These are phyloP conservation scores for human DNA, from an alignment of 2,113 vertebrate species.

Conservation along the genomic window GRCh38 chr5:17873501-17874000, in stretches of 20 bases:
- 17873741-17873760: neutral
- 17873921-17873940: neutral
- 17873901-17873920: neutral
- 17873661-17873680: neutral
- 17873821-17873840: neutral
- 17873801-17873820: neutral
- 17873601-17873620: neutral
- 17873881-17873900: neutral
- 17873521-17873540: neutral
- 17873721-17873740: neutral
- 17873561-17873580: conserved; percentile 9
- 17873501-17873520: conserved; percentile 8
- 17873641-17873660: neutral
- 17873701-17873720: neutral
- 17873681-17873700: neutral
- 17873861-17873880: neutral
- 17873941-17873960: neutral
- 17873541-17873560: neutral
- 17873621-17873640: neutral
- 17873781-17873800: neutral
- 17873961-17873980: neutral
- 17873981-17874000: neutral
- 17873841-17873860: neutral
- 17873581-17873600: neutral
- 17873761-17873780: neutral